Conservation (phyloP, 2,797 vertebrate genomes). For the Oreonectes daqikongensis region DNA sequence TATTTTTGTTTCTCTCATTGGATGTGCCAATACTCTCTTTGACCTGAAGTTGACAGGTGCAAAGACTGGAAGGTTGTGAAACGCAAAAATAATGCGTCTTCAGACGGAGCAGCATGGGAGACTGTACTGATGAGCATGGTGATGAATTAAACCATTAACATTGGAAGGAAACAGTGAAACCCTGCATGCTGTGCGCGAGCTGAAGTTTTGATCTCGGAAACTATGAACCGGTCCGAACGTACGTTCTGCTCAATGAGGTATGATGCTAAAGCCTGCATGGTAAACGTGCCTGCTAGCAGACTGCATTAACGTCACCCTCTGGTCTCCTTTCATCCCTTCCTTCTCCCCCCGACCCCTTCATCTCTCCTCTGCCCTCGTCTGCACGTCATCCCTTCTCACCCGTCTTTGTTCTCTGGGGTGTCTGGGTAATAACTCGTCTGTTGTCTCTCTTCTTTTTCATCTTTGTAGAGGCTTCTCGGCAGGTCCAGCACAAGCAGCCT, state of each 20-base stretch:
- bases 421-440: constrained; percentile 60
- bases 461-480: constrained; percentile 58
- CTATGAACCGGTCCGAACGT: constrained; percentile 23
- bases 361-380: constrained; percentile 30
- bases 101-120: constrained; percentile 53
- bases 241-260: constrained; percentile 29
- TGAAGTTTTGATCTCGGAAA: constrained; percentile 23
- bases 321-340: constrained; percentile 43
- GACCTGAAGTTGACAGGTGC: constrained; percentile 49
- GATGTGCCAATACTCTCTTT: constrained; percentile 51
- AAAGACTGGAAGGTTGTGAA: constrained; percentile 52
- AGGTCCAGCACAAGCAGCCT: constrained; percentile 54
- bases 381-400: constrained; percentile 41
- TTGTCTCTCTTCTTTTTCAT: constrained; percentile 61
- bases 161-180: constrained; percentile 30
- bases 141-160: constrained; percentile 54
- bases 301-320: constrained; percentile 28
- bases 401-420: constrained; percentile 42
- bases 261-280: constrained; percentile 57
- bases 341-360: constrained; percentile 27
- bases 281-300: constrained; percentile 47
- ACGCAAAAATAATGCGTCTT: constrained; percentile 39
- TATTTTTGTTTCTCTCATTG: constrained; percentile 47
- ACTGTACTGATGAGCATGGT: constrained; percentile 59
- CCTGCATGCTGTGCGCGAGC: constrained; percentile 54